These are phyloP conservation scores for Caradrina kadenii DNA, from an alignment of 2,888 invertebrate genomes.

Conservation along the genomic window DNA sequence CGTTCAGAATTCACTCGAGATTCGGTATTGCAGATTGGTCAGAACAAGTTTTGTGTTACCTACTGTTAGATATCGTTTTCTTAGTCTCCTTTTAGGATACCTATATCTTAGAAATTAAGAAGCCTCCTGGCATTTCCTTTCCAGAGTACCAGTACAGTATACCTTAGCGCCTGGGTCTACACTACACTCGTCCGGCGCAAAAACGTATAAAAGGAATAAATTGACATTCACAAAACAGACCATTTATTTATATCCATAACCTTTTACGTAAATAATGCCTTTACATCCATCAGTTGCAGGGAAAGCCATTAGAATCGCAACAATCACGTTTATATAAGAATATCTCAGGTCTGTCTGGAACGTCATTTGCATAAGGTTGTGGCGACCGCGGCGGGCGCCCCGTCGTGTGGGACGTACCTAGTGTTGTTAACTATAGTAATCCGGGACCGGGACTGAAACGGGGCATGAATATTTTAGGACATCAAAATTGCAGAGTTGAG, in stretches of 20 bases:
- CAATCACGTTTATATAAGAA: slow-evolving; percentile 70
- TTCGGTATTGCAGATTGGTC: background rate
- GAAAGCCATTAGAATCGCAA: slow-evolving; percentile 68
- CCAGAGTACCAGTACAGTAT: no score
- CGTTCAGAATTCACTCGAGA: background rate
- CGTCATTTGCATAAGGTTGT: slow-evolving; percentile 71
- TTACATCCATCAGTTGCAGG: slow-evolving; percentile 62
- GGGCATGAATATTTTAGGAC: slow-evolving; percentile 39
- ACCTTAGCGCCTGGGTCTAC: background rate
- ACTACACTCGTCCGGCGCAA: background rate
- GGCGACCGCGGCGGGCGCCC: slow-evolving; percentile 60
- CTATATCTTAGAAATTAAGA: no score
- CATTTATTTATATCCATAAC: slow-evolving; percentile 49
- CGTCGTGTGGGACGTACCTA: slow-evolving; percentile 51
- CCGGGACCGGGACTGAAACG: slow-evolving; percentile 33
- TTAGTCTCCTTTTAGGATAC: no score
- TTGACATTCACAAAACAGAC: slow-evolving; percentile 37
- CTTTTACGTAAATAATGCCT: slow-evolving; percentile 61
- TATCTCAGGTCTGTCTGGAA: slow-evolving; percentile 62
- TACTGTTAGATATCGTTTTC: no score
- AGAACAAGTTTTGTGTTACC: background rate
- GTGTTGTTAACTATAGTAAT: slow-evolving; percentile 44
- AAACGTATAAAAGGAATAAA: slow-evolving; percentile 8
- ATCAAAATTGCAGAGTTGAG: slow-evolving; percentile 16
- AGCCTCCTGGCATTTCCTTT: no score